Base-by-base conservation (phyloP, 2,113 vertebrate species). In the Lagenorhynchus albirostris region DNA sequence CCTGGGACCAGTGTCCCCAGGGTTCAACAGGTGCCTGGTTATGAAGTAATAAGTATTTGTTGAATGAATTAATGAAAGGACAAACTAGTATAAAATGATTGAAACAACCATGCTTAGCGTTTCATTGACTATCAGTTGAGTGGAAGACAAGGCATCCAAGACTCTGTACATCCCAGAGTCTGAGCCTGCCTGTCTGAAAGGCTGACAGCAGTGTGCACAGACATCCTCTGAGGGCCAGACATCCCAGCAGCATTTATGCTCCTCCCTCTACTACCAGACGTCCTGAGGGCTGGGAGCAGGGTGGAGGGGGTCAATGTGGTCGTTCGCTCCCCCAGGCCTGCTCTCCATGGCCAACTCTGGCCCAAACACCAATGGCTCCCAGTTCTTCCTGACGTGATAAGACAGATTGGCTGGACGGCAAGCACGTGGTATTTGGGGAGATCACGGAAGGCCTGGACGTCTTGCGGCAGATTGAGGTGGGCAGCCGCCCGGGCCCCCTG, bases 391-490 rank as follows among this genome's bases (percentile, higher is more conserved):
- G 98, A 99, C 99, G 98, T 2, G 99, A 99, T 73, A 99, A 99
- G 93, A 99, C 99, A 0, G 99, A 99, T 92, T 99, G 99, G 99
- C 98, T 99, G 98, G 99, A 99, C 0, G 99, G 99, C 53, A 99
- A 99, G 98, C 99, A 99, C 0, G 99, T 99, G 96, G 99, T 99
- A 89, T 99, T 99, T 0, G 99, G 99, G n/a, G 99, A 99, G 89
- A 95, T 99, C 97, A 99, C 99, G 0, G 99, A 99, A 93, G 99
- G 99, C 91, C 99, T 99, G 98, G 99, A 99, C 0, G 99, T 99
- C 82, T 89, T 99, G 47, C 97, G 98, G 71, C 98, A 99, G 92
- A 99, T 99, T 53, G 99, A 99, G 12, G 99, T 99, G 0, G 70
- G 97, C 50, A 41, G 18, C 47, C 0, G 6, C 13, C 47, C 0